Percentiles rank a stretch among this genome's conserved stretches.
Conservation (phyloP, 2,797 vertebrate species). For the Rallus crepitans region DNA sequence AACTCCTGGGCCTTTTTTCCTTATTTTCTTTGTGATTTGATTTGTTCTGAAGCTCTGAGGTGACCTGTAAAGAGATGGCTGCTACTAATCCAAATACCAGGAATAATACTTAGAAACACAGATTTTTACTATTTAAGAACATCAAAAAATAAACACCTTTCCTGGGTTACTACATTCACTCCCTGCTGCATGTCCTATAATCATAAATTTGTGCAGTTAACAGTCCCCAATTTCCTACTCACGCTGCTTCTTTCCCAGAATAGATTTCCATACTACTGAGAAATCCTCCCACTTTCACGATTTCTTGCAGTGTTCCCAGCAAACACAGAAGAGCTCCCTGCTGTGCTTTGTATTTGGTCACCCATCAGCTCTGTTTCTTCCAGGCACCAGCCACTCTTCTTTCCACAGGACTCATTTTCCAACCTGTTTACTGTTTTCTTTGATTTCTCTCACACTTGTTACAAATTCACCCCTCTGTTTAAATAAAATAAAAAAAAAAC, state of each 20-base stretch:
- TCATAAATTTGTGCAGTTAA: not conserved
- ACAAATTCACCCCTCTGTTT: not conserved
- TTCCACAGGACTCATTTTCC: not conserved
- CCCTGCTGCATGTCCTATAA: not conserved
- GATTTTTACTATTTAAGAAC: not conserved
- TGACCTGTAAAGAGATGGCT: not conserved
- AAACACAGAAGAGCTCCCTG: not conserved
- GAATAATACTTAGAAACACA: not conserved
- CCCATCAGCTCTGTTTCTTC: not conserved
- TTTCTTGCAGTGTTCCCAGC: not conserved
- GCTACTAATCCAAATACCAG: not conserved
- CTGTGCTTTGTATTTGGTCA: not conserved
- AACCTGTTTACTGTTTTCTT: not conserved
- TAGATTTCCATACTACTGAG: not conserved
- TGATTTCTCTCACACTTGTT: not conserved
- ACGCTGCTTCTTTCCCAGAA: not conserved
- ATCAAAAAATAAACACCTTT: not conserved
- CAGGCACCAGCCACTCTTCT: not conserved
- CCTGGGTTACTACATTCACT: not conserved
- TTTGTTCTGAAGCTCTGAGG: not conserved
- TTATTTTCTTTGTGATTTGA: not conserved
- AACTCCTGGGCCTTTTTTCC: not conserved
- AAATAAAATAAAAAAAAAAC: not conserved
- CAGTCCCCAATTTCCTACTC: not conserved
- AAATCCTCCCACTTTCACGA: not conserved